Percentiles rank a stretch among this genome's conserved stretches.
phyloP scores from a whole-genome alignment of 2,797 vertebrate genomes.

The Gymnoscopelus braueri region DNA sequence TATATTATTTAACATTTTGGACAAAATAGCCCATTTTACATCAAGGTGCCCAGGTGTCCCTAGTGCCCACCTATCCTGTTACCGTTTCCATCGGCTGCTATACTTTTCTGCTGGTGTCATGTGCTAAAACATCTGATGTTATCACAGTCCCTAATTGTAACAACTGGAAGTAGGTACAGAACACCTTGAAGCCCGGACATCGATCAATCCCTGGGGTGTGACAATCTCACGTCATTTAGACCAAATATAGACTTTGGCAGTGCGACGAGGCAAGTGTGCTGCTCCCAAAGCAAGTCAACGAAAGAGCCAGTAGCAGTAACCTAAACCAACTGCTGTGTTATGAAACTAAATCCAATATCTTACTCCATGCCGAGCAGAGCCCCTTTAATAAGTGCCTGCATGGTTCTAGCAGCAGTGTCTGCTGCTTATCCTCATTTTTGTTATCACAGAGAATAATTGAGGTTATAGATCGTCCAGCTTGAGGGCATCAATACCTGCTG shows the following conservation, averaged over 20 bases:
- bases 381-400: slow-evolving; percentile 44
- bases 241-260: slow-evolving; percentile 10
- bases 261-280: slow-evolving; percentile 18
- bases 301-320: not conserved
- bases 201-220: slow-evolving; percentile 13
- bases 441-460: slow-evolving; percentile 56
- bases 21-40: no score
- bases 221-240: slow-evolving; percentile 5
- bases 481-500: slow-evolving; percentile 12
- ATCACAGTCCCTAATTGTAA: not conserved
- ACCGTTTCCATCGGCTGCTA: no score
- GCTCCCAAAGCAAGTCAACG: slow-evolving; percentile 11
- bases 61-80: no score
- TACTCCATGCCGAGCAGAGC: slow-evolving; percentile 25
- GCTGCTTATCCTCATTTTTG: slow-evolving; percentile 33
- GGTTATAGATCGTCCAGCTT: slow-evolving; percentile 47
- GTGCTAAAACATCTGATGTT: slow-evolving; percentile 23
- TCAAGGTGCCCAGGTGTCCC: no score
- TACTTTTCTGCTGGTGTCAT: slow-evolving; percentile 16
- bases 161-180: not conserved
- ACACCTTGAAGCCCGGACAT: slow-evolving; percentile 20
- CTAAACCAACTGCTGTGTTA: slow-evolving; percentile 22
- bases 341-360: slow-evolving; percentile 58
- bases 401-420: slow-evolving; percentile 32
- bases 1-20: no score